These are phyloP conservation scores for Villa cingulata DNA, from an alignment of 2,888 invertebrate species.

Conservation along the genomic window DNA sequence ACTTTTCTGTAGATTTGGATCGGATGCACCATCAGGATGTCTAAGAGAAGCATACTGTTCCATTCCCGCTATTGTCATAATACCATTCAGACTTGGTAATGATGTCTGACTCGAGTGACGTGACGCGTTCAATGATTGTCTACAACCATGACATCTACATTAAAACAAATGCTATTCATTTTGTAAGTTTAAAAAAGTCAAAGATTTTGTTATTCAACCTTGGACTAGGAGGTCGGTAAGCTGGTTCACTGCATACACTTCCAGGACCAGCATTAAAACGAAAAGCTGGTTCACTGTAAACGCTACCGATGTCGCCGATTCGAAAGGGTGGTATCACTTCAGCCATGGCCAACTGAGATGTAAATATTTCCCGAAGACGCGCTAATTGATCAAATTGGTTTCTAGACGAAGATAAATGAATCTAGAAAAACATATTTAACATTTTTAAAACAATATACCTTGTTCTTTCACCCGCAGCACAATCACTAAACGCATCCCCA, in stretches of 20 bases:
- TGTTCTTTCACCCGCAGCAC: conserved; percentile 33
- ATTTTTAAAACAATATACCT: conserved; percentile 21
- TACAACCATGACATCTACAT: conserved; percentile 15
- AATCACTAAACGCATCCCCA: conserved; percentile 37
- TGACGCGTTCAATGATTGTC: conserved; percentile 25
- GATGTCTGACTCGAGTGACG: conserved; percentile 36
- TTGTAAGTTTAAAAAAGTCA: conserved; percentile 11
- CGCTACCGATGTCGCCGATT: conserved; percentile 34
- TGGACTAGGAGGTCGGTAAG: conserved; percentile 46
- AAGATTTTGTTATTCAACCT: conserved; percentile 23
- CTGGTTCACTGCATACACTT: conserved; percentile 77
- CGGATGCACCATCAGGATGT: conserved; percentile 86
- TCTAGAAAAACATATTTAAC: neutral
- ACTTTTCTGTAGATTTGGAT: conserved; percentile 56
- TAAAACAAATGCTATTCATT: conserved; percentile 11
- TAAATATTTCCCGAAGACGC: conserved; percentile 66
- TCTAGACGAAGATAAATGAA: conserved; percentile 15
- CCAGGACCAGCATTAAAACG: conserved; percentile 45
- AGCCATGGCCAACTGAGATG: conserved; percentile 62
- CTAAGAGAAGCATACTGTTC: conserved; percentile 57
- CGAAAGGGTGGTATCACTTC: conserved; percentile 52
- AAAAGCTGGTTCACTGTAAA: conserved; percentile 36
- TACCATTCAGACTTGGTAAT: conserved; percentile 49
- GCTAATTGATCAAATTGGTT: conserved; percentile 66
- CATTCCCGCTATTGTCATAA: conserved; percentile 43